These are phyloP conservation scores for Cetoscarus ocellatus DNA, from an alignment of 2,797 vertebrate species.

Conservation along the genomic window DNA sequence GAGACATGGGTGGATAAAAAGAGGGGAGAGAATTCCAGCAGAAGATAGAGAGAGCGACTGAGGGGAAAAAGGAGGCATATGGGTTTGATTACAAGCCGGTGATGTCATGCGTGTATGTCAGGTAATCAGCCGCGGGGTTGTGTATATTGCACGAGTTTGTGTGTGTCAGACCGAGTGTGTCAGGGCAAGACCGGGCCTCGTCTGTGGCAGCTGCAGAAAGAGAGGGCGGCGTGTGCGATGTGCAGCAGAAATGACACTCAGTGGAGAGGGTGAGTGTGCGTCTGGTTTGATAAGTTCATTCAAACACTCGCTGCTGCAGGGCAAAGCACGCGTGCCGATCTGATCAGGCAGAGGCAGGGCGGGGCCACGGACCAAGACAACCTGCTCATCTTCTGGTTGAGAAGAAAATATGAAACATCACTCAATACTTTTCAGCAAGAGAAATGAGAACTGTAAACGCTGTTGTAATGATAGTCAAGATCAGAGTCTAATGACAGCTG, in stretches of 20 bases:
- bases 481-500: no score
- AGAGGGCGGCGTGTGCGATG: constrained; percentile 21
- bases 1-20: constrained; percentile 32
- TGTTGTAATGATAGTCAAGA: no score
- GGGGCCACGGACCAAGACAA: no score
- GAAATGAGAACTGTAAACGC: no score
- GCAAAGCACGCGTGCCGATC: constrained; percentile 7
- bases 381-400: no score
- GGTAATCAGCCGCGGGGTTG: constrained; percentile 69
- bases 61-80: constrained; percentile 49
- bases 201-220: constrained; percentile 14
- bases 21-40: constrained; percentile 25
- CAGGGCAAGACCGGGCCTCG: constrained; percentile 50
- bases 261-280: constrained; percentile 27
- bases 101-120: constrained; percentile 77
- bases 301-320: neutral
- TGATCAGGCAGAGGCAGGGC: neutral
- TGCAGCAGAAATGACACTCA: constrained; percentile 18
- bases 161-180: constrained; percentile 51
- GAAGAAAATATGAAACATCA: no score
- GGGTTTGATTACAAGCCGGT: constrained; percentile 68
- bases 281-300: constrained; percentile 4
- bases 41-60: constrained; percentile 24
- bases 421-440: no score
- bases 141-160: constrained; percentile 40